phyloP scores from a whole-genome alignment of 1,140 invertebrate species.

The Pogonus chalceus region DNA sequence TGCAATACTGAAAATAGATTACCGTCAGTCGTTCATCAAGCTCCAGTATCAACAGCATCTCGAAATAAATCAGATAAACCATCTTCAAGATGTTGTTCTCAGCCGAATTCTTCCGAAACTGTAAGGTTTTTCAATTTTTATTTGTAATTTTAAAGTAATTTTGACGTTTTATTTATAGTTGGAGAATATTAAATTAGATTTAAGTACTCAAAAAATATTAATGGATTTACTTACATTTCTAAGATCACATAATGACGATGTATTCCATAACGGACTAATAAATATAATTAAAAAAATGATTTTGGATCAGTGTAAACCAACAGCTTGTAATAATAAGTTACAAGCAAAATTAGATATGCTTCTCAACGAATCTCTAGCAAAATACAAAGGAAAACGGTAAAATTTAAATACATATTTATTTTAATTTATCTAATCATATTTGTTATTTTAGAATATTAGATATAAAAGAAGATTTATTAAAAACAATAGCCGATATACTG shows the following conservation, averaged over 20 bases:
- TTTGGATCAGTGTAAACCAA: neutral
- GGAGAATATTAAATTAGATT: neutral
- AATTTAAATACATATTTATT: neutral
- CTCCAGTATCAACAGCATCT: neutral
- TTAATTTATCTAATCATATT: neutral
- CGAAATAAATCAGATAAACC: constrained; percentile 1
- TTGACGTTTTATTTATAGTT: neutral
- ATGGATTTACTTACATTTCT: neutral
- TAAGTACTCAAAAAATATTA: neutral
- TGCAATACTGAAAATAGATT: neutral
- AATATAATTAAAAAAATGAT: constrained; percentile 1
- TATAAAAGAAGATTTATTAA: neutral
- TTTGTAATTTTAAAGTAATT: neutral
- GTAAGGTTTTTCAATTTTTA: neutral
- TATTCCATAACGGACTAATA: neutral
- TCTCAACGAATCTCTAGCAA: neutral
- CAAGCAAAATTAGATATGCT: neutral
- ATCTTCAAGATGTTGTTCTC: neutral
- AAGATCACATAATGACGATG: neutral
- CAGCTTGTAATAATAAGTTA: neutral
- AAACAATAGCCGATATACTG: neutral
- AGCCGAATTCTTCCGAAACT: neutral
- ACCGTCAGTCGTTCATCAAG: neutral
- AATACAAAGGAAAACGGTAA: constrained; percentile 1
- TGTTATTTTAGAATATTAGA: neutral